A percentile compares a stretch with the other conserved stretches of the same genome.
Evolutionary conservation across 2,888 invertebrate genomes (phyloP).

Genomic region (Tetragnatha montana): DNA sequence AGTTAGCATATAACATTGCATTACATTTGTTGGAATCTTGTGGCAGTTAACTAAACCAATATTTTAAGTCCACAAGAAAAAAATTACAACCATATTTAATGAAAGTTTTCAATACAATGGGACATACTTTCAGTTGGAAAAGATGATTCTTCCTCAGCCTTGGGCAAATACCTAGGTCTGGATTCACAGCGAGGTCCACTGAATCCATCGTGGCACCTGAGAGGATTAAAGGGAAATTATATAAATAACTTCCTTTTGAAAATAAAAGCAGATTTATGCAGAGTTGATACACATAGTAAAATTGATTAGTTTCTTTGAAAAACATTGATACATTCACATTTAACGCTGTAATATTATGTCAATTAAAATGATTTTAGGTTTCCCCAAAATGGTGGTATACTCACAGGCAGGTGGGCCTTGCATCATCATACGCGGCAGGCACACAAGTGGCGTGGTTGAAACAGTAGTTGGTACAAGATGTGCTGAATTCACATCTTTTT

Average conservation of each 20-base stretch:
- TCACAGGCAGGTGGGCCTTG: conserved; percentile 76
- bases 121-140: conserved; percentile 66
- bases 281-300: neutral
- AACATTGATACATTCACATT: too few species aligned
- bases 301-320: too few species aligned
- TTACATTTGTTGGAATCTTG: too few species aligned
- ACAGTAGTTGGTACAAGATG: conserved; percentile 78
- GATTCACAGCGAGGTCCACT: conserved; percentile 75
- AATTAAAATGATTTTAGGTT: too few species aligned
- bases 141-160: conserved; percentile 32
- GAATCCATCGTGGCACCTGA: conserved; percentile 76
- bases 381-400: conserved; percentile 70
- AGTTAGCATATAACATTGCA: too few species aligned
- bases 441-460: conserved; percentile 79
- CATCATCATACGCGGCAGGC: conserved; percentile 73
- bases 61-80: too few species aligned
- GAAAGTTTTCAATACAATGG: too few species aligned
- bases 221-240: conserved; percentile 15
- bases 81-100: too few species aligned
- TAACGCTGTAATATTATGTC: too few species aligned
- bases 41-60: too few species aligned
- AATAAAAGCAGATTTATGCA: neutral
- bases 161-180: conserved; percentile 31
- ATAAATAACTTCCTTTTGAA: neutral
- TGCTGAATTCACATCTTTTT: conserved; percentile 78